Evolutionary conservation across 1,140 invertebrate species (phyloP).

Genomic region (Eriocheir sinensis): DNA sequence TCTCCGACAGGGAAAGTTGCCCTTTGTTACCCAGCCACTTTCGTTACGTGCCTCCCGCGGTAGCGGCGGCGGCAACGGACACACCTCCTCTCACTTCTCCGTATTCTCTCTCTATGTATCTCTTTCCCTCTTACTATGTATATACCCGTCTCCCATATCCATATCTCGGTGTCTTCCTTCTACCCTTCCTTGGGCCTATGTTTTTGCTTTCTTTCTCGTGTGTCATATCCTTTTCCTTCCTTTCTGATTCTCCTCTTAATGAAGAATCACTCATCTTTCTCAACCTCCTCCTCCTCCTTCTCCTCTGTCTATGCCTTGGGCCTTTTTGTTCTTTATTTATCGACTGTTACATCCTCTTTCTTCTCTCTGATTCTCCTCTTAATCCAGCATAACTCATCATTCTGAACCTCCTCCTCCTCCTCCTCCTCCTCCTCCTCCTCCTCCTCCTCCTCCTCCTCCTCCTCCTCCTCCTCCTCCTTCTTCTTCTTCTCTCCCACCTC

Average conservation of each 20-base stretch:
- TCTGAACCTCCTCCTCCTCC: not conserved
- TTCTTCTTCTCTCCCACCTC: not conserved
- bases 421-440: not conserved
- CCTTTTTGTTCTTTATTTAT: not conserved
- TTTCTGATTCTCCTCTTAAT: not conserved
- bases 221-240: not conserved
- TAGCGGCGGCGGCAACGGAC: not conserved
- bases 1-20: not conserved
- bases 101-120: too few species aligned
- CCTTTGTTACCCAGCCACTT: constrained; percentile 13
- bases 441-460: too few species aligned
- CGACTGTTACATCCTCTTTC: not conserved
- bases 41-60: not conserved
- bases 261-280: too few species aligned
- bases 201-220: not conserved
- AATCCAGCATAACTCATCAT: not conserved
- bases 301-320: not conserved
- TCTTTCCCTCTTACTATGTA: not conserved
- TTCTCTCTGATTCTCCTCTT: not conserved
- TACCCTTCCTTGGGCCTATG: too few species aligned
- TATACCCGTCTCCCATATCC: not conserved
- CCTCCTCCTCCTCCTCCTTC: not conserved
- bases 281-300: not conserved
- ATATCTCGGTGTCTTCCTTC: not conserved
- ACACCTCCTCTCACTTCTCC: too few species aligned